phyloP scores from a whole-genome alignment of 2,113 vertebrate species.

The Trochalopteron elliotii region DNA sequence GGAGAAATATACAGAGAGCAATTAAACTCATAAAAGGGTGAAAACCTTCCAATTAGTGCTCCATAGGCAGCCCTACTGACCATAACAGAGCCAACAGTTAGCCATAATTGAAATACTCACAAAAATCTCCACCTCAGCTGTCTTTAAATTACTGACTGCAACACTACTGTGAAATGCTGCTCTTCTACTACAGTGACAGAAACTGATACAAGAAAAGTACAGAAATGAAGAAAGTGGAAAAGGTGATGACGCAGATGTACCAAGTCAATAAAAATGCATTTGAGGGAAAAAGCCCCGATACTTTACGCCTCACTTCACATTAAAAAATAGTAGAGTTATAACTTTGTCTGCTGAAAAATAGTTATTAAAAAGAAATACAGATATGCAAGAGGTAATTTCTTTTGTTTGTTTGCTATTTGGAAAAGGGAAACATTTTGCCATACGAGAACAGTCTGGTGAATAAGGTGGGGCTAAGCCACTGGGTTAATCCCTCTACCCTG shows the following conservation, averaged over 20 bases:
- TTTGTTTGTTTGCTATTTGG: not conserved
- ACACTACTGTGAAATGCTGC: not conserved
- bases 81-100: not conserved
- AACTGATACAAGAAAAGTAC: not conserved
- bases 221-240: not conserved
- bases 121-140: not conserved
- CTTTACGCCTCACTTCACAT: not conserved
- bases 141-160: conserved; percentile 27
- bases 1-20: not conserved
- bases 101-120: conserved; percentile 3
- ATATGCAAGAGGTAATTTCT: not conserved
- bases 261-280: not conserved
- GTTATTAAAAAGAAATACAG: not conserved
- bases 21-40: not conserved
- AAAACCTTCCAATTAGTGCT: not conserved
- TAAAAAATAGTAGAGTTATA: not conserved
- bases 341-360: not conserved
- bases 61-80: not conserved
- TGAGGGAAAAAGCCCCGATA: not conserved
- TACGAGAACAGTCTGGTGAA: not conserved
- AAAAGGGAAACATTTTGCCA: not conserved
- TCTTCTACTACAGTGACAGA: not conserved
- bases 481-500: not conserved
- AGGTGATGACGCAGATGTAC: not conserved
- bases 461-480: not conserved